Evolutionary conservation across 2,888 invertebrate genomes (phyloP).

Genomic region (Hipparchia semele): DNA sequence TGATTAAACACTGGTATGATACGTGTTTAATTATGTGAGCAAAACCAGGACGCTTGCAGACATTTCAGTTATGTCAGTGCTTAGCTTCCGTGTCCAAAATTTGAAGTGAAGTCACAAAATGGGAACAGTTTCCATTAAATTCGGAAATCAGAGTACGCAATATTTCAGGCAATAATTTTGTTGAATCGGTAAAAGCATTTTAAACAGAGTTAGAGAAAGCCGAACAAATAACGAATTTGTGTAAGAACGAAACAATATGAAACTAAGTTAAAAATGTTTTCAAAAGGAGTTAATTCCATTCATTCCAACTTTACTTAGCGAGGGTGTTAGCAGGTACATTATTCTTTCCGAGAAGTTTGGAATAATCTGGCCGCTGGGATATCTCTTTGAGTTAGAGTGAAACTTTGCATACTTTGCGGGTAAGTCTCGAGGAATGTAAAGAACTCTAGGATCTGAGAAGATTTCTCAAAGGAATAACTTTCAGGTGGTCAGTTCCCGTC

Average conservation of each 20-base stretch:
- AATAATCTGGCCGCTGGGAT: neutral
- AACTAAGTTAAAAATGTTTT: conserved; percentile 7
- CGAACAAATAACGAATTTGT: neutral
- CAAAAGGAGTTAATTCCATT: conserved; percentile 15
- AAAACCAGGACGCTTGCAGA: neutral
- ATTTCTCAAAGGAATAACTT: conserved; percentile 18
- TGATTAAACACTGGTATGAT: neutral
- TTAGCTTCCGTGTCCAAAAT: neutral
- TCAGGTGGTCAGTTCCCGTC: conserved; percentile 11
- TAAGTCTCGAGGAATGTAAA: neutral
- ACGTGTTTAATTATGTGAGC: neutral
- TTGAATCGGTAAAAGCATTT: no score
- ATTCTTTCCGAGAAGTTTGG: conserved; percentile 7
- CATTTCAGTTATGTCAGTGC: neutral
- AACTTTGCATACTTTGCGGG: conserved; percentile 12
- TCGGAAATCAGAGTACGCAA: no score
- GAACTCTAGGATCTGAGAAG: conserved; percentile 8
- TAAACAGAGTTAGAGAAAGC: no score
- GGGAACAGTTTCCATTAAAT: no score
- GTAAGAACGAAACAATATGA: neutral
- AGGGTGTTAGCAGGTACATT: conserved; percentile 3
- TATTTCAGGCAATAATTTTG: no score
- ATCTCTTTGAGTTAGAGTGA: conserved; percentile 13
- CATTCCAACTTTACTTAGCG: neutral
- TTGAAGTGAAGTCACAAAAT: no score